These are phyloP conservation scores for Etheostoma spectabile DNA, from an alignment of 2,113 vertebrate genomes.

Conservation along the genomic window DNA sequence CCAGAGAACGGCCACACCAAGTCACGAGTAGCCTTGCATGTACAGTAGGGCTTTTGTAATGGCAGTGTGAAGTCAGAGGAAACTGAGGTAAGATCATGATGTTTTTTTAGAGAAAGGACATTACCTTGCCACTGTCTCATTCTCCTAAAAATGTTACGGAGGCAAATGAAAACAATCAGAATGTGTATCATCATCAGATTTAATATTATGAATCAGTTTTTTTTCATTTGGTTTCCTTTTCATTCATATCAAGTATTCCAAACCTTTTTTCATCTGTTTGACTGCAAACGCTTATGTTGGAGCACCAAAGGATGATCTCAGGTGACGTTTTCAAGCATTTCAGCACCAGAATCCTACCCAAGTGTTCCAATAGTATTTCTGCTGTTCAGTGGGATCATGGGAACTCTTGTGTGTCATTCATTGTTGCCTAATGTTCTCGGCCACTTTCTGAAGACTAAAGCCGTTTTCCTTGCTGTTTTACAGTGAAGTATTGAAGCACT, in stretches of 20 bases:
- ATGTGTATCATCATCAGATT: conserved; percentile 60
- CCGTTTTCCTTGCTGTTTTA: conserved; percentile 50
- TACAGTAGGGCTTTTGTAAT: conserved; percentile 17
- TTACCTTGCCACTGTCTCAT: neutral
- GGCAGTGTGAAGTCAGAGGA: conserved; percentile 6
- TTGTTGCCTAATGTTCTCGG: conserved; percentile 35
- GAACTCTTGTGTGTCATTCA: conserved; percentile 78
- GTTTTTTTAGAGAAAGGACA: conserved; percentile 2
- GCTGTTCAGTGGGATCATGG: conserved; percentile 75
- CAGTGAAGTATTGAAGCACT: conserved; percentile 91
- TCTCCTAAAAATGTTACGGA: conserved; percentile 18
- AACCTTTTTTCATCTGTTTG: conserved; percentile 28
- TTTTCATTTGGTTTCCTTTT: conserved; percentile 32
- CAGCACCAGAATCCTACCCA: conserved; percentile 84
- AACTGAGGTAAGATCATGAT: neutral
- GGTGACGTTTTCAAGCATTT: conserved; percentile 81
- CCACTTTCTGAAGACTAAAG: conserved; percentile 38
- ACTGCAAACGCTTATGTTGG: conserved; percentile 54
- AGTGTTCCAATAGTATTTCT: conserved; percentile 57
- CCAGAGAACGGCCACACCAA: neutral
- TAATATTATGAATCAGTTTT: conserved; percentile 35
- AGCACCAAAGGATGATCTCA: conserved; percentile 81
- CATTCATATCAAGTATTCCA: conserved; percentile 56
- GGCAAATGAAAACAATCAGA: conserved; percentile 40
- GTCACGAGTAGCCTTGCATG: conserved; percentile 39